A percentile compares a stretch with the other conserved stretches of the same genome.
These are phyloP conservation scores for Mola mola DNA, from an alignment of 2,113 vertebrate genomes.

Conservation along the genomic window DNA sequence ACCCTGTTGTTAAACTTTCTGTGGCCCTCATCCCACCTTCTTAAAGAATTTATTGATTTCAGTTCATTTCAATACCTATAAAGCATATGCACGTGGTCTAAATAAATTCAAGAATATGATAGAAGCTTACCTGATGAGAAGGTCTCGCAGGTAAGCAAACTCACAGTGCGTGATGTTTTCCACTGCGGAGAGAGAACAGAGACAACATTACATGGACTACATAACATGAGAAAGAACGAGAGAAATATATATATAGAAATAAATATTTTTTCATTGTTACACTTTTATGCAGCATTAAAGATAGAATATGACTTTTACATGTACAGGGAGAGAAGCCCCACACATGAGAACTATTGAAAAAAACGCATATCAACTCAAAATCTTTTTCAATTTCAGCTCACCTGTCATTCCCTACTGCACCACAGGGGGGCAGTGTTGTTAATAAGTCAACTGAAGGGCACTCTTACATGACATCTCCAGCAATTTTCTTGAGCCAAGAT, in stretches of 20 bases:
- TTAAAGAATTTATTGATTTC: too few species aligned
- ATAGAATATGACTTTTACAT: too few species aligned
- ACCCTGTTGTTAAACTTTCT: not conserved
- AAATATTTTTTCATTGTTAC: too few species aligned
- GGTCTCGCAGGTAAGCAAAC: slow-evolving; percentile 96
- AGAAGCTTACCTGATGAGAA: slow-evolving; percentile 92
- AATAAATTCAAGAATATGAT: not conserved
- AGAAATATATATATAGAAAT: too few species aligned
- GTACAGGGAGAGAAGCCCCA: too few species aligned
- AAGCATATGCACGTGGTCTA: not conserved
- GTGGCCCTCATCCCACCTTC: too few species aligned
- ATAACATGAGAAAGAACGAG: too few species aligned
- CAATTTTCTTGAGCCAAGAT: slow-evolving; percentile 59
- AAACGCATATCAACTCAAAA: not conserved
- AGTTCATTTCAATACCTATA: too few species aligned
- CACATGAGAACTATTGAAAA: not conserved
- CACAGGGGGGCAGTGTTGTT: slow-evolving; percentile 60
- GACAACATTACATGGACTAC: not conserved
- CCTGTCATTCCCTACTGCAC: slow-evolving; percentile 6
- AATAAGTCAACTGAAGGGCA: slow-evolving; percentile 12
- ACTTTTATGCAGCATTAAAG: too few species aligned
- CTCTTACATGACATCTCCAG: slow-evolving; percentile 40
- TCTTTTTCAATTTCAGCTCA: too few species aligned
- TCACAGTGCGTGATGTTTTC: slow-evolving; percentile 98
- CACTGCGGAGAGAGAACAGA: slow-evolving; percentile 79